Evolutionary conservation across 2,888 invertebrate species (phyloP).

Genomic region (Drosophila suboccidentalis): DNA sequence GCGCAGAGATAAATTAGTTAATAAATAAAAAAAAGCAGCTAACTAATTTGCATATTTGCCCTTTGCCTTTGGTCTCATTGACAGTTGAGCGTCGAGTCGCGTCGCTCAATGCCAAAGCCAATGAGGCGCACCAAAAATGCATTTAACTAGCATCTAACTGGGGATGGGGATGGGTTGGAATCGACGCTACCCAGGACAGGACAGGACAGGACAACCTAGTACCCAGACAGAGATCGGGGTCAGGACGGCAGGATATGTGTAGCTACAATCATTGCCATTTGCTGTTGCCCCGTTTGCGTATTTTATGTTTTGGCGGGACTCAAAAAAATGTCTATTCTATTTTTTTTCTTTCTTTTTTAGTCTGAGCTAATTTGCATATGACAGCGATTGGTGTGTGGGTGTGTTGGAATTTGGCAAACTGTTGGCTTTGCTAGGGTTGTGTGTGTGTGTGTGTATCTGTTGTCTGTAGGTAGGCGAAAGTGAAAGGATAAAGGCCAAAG

Average conservation of each 20-base stretch:
- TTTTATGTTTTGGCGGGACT: constrained; percentile 73
- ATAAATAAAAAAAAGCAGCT: constrained; percentile 66
- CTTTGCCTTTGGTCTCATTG: constrained; percentile 60
- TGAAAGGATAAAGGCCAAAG: constrained; percentile 75
- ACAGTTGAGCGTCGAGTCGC: constrained; percentile 59
- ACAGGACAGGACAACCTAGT: not conserved
- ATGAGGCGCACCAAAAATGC: constrained; percentile 79
- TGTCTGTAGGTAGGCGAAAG: constrained; percentile 71
- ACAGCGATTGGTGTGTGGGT: constrained; percentile 46
- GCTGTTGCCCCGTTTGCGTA: constrained; percentile 58
- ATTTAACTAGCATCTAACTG: constrained; percentile 54
- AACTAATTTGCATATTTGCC: constrained; percentile 83
- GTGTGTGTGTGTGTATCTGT: constrained; percentile 15
- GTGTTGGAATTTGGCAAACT: constrained; percentile 76
- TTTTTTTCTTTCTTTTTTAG: constrained; percentile 44
- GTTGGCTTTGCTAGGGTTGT: constrained; percentile 26
- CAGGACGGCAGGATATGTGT: constrained; percentile 9
- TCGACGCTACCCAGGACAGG: not conserved
- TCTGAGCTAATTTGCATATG: constrained; percentile 76
- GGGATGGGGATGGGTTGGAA: constrained; percentile 13
- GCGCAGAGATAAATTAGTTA: constrained; percentile 78
- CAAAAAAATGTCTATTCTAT: constrained; percentile 33
- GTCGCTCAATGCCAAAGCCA: constrained; percentile 66
- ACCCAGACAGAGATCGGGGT: constrained; percentile 1
- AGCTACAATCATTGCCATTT: constrained; percentile 69